Evolutionary conservation across 2,888 invertebrate genomes (phyloP), one percentile per base, ranked within the genome.

Genomic region (Brassicogethes aeneus): DNA sequence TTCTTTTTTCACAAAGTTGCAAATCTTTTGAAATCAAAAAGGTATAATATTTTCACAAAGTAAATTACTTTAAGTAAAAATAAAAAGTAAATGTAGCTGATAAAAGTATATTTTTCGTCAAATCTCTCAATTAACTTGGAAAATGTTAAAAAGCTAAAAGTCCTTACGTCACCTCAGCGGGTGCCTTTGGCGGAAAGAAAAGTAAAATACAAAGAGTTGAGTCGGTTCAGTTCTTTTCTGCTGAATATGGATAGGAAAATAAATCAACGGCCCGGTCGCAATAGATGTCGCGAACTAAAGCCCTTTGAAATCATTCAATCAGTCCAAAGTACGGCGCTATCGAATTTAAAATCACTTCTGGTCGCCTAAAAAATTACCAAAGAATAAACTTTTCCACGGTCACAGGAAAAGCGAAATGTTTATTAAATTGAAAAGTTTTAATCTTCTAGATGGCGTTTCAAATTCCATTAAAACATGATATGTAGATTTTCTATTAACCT

Each of bases 211-310:
- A 45, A 41, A 44, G 47, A 41, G 42, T 41, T 39, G 16, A 23
- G 10, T 10, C 23, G 29, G 42, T 43, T 39, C 39, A 43, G 29
- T n/a, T n/a, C n/a, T n/a, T n/a, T n/a, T n/a, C 47, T 41, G 37
- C 45, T 52, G 50, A 50, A 52, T 52, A 52, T 52, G 52, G 48
- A 52, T 48, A 50, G 45, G 48, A 48, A 48, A 50, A 52, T 52
- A 52, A 52, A 52, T 52, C 50, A 50, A 42, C 40, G 47, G 34
- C 42, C 42, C 44, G 10, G 5, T 47, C 44, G 43, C 46, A 50
- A 50, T 46, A 44, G 42, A 46, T 43, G 44, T 46, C 42, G 44
- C 35, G 46, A 43, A 44, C 49, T 43, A 40, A 41, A 41, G 41
- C 42, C 23, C 42, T 41, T 39, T 38, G 36, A 34, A 48, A 50